Evolutionary conservation across 2,113 vertebrate genomes (phyloP).

Genomic region (Sialia sialis): DNA sequence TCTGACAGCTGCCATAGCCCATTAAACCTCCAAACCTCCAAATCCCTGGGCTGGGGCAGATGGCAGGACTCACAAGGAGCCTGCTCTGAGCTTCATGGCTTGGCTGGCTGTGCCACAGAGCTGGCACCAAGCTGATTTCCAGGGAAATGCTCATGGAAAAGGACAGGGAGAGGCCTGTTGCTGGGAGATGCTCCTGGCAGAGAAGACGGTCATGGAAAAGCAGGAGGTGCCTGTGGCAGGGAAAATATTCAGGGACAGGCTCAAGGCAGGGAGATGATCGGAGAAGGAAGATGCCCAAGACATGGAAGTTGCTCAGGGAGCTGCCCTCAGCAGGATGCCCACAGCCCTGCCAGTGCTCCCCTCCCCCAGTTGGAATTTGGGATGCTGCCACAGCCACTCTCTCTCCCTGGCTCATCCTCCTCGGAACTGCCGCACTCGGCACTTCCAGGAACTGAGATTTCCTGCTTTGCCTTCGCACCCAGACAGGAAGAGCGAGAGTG

Average conservation of each 20-base stretch:
- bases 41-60: not conserved
- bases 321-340: not conserved
- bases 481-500: not conserved
- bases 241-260: no score
- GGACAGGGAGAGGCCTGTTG: not conserved
- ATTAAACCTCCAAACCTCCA: not conserved
- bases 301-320: not conserved
- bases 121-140: not conserved
- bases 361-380: not conserved
- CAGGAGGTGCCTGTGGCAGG: not conserved
- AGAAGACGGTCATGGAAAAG: not conserved
- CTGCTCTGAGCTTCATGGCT: not conserved
- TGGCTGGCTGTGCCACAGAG: not conserved
- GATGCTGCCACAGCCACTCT: not conserved
- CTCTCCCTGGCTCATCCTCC: not conserved
- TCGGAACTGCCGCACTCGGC: rapidly evolving
- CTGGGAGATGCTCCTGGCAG: not conserved
- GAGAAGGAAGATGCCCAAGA: not conserved
- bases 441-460: not conserved
- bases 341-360: not conserved
- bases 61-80: not conserved
- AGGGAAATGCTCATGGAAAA: not conserved
- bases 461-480: not conserved
- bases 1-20: not conserved
- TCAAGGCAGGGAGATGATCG: rapidly evolving